Percentiles rank a stretch among this genome's conserved stretches.
These are phyloP conservation scores for Cebus imitator DNA, from an alignment of 2,113 vertebrate species.

Conservation along the genomic window DNA sequence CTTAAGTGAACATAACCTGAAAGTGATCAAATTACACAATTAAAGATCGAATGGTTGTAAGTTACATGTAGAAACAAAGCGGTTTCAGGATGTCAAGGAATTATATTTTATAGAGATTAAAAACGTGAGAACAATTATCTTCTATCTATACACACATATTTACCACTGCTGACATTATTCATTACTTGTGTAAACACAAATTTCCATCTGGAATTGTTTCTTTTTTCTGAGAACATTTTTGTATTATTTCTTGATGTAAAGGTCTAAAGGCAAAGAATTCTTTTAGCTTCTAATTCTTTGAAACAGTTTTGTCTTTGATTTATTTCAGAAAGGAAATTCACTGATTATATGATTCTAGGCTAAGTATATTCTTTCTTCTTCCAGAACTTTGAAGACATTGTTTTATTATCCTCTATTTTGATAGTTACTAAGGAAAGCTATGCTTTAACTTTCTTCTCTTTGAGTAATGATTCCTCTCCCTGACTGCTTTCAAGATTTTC, in stretches of 20 bases:
- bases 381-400: not conserved
- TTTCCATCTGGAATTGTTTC: not conserved
- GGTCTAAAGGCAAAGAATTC: not conserved
- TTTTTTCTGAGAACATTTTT: not conserved
- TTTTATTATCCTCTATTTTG: not conserved
- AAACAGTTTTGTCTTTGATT: not conserved
- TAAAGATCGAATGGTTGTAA: not conserved
- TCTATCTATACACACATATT: not conserved
- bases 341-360: not conserved
- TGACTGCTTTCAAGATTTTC: not conserved
- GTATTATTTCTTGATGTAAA: not conserved
- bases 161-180: not conserved
- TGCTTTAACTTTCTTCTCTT: not conserved
- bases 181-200: not conserved
- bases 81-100: not conserved
- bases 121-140: not conserved
- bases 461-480: not conserved
- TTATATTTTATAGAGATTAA: not conserved
- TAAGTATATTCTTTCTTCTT: not conserved
- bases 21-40: not conserved
- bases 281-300: not conserved
- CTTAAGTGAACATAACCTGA: not conserved
- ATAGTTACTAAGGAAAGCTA: not conserved
- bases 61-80: not conserved
- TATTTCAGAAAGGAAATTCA: not conserved